These are phyloP conservation scores for Ceriagrion tenellum DNA, from an alignment of 2,888 invertebrate species.

Conservation along the genomic window DNA sequence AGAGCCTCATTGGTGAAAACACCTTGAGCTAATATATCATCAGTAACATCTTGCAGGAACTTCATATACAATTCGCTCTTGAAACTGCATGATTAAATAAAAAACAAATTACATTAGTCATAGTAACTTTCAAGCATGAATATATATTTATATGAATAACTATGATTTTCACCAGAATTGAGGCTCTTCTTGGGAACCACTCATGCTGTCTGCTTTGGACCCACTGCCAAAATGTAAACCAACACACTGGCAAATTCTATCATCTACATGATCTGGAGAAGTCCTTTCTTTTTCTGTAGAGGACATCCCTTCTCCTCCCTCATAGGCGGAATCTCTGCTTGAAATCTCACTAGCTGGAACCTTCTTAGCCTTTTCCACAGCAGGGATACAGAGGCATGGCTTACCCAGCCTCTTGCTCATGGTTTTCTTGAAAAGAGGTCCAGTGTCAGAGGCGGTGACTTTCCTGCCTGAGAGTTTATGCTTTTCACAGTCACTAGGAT, in stretches of 20 bases:
- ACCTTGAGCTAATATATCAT: conserved; percentile 80
- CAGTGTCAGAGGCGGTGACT: not conserved
- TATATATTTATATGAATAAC: not conserved
- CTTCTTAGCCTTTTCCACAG: not conserved
- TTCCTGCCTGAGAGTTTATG: not conserved
- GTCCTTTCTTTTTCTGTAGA: conserved; percentile 75
- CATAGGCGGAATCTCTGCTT: conserved; percentile 75
- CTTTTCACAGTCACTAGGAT: conserved; percentile 28
- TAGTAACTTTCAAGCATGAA: not conserved
- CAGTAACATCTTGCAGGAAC: conserved; percentile 79
- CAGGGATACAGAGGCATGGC: conserved; percentile 14
- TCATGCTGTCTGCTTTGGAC: conserved; percentile 14
- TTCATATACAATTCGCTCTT: conserved; percentile 75
- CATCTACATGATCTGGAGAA: conserved; percentile 72
- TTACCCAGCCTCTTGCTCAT: not conserved
- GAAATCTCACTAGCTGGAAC: conserved; percentile 70
- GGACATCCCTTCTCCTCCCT: conserved; percentile 72
- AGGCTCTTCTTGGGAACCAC: not conserved
- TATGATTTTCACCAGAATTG: conserved; percentile 20
- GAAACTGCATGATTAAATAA: conserved; percentile 64
- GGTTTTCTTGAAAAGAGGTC: not conserved
- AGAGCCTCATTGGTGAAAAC: conserved; percentile 80
- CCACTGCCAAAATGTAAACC: not conserved
- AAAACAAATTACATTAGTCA: not conserved
- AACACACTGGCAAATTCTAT: not conserved